Evolutionary conservation across 2,888 invertebrate genomes (phyloP).

Genomic region (Agrilus mali): DNA sequence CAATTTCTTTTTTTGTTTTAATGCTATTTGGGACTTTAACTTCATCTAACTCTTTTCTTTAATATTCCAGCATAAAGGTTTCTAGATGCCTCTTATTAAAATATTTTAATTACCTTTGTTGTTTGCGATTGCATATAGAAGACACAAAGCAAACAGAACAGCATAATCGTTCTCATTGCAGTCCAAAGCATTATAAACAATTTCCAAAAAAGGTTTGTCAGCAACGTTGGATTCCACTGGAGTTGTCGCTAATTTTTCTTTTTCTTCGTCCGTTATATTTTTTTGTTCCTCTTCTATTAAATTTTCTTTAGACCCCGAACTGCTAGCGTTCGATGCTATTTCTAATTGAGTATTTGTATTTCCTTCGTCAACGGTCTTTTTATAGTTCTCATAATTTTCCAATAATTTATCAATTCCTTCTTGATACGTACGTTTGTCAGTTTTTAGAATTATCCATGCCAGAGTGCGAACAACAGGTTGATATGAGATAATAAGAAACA

Average conservation of each 20-base stretch:
- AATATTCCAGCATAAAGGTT: not conserved
- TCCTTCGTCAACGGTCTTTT: constrained; percentile 9
- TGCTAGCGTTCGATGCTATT: constrained; percentile 19
- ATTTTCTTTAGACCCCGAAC: constrained; percentile 23
- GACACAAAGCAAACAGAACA: constrained; percentile 78
- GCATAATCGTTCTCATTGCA: constrained; percentile 91
- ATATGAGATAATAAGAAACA: constrained; percentile 88
- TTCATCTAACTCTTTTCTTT: no score
- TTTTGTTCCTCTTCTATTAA: constrained; percentile 40
- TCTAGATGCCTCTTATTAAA: not conserved
- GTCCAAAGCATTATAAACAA: constrained; percentile 75
- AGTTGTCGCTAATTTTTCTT: constrained; percentile 40
- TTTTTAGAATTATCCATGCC: constrained; percentile 82
- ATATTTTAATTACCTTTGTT: constrained; percentile 67
- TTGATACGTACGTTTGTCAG: constrained; percentile 42
- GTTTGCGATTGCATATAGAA: constrained; percentile 85
- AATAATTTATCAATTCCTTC: constrained; percentile 30
- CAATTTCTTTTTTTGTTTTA: no score
- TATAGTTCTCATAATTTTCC: constrained; percentile 27
- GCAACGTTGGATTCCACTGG: constrained; percentile 33
- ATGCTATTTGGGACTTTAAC: no score
- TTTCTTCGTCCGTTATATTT: constrained; percentile 91
- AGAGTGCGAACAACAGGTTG: constrained; percentile 80
- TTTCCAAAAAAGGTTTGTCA: constrained; percentile 75
- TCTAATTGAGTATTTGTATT: constrained; percentile 13